These are phyloP conservation scores for Myocastor coypus DNA, from an alignment of 2,113 vertebrate species.

Conservation along the genomic window DNA sequence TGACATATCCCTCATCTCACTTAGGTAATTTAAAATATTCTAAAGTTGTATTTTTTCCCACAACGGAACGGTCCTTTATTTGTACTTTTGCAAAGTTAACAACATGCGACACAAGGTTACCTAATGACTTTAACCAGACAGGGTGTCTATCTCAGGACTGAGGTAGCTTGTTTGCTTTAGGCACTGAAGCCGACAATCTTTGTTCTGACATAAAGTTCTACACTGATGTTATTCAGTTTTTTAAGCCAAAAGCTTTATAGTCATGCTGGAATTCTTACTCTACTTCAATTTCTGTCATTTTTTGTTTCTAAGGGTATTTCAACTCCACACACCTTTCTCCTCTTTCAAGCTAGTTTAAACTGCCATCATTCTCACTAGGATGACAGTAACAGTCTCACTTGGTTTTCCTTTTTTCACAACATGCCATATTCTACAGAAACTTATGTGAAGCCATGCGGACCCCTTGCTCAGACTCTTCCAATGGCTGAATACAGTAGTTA, in stretches of 20 bases:
- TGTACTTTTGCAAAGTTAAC: too few relatives aligned
- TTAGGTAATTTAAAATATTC: constrained; percentile 60
- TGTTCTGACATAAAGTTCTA: constrained; percentile 8
- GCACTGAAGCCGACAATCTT: too few relatives aligned
- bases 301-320: constrained; percentile 51
- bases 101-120: too few relatives aligned
- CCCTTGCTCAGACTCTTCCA: background rate
- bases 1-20: constrained; percentile 32
- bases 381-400: background rate
- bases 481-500: background rate
- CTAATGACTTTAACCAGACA: too few relatives aligned
- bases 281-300: constrained; percentile 43
- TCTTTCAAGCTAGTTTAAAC: constrained; percentile 9
- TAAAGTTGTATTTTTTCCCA: constrained; percentile 52
- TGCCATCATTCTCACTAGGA: constrained; percentile 34
- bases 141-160: too few relatives aligned
- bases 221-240: background rate
- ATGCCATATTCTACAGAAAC: constrained; percentile 5
- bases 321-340: constrained; percentile 15
- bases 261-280: background rate
- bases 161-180: too few relatives aligned
- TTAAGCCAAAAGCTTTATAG: constrained; percentile 21
- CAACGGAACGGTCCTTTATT: too few relatives aligned
- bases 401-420: background rate
- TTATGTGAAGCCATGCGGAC: background rate